phyloP scores from a whole-genome alignment of 2,797 vertebrate genomes.

The Neosilurus hyrtlii region DNA sequence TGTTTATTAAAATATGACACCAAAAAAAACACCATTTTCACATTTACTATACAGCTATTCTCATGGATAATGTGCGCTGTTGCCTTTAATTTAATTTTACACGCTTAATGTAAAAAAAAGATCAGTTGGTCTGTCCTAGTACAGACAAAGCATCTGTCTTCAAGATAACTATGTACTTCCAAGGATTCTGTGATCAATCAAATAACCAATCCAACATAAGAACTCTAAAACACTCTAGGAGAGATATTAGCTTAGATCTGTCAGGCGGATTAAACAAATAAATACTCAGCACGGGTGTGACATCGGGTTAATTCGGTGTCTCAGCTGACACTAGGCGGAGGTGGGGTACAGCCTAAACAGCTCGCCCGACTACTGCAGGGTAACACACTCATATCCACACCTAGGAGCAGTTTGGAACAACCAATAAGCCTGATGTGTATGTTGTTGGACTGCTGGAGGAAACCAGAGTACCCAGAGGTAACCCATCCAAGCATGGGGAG shows the following conservation, averaged over 20 bases:
- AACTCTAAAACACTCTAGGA: slow-evolving; percentile 4
- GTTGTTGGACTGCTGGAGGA: too few relatives aligned
- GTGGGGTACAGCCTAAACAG: too few relatives aligned
- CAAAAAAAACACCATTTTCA: neutral
- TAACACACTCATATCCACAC: too few relatives aligned
- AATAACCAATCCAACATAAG: slow-evolving; percentile 23
- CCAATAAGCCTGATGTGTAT: too few relatives aligned
- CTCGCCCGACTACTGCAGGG: too few relatives aligned
- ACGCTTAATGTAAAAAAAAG: slow-evolving; percentile 15
- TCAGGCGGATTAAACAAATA: neutral
- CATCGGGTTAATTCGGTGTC: neutral
- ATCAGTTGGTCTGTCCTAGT: slow-evolving; percentile 25
- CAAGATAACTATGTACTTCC: slow-evolving; percentile 39
- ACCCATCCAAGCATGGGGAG: too few relatives aligned
- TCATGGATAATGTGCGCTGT: neutral
- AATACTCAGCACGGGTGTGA: slow-evolving; percentile 29
- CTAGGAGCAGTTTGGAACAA: too few relatives aligned
- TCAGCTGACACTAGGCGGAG: too few relatives aligned
- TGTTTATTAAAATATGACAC: neutral
- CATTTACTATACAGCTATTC: neutral
- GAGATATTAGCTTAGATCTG: slow-evolving; percentile 32
- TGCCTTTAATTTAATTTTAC: slow-evolving; percentile 12
- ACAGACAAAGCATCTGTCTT: slow-evolving; percentile 40
- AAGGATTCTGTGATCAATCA: slow-evolving; percentile 42
- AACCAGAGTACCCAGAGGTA: too few relatives aligned